Evolutionary conservation across 1,140 invertebrate species (phyloP), one percentile per base, ranked within the genome.

Genomic region (Pomacea maculata): DNA sequence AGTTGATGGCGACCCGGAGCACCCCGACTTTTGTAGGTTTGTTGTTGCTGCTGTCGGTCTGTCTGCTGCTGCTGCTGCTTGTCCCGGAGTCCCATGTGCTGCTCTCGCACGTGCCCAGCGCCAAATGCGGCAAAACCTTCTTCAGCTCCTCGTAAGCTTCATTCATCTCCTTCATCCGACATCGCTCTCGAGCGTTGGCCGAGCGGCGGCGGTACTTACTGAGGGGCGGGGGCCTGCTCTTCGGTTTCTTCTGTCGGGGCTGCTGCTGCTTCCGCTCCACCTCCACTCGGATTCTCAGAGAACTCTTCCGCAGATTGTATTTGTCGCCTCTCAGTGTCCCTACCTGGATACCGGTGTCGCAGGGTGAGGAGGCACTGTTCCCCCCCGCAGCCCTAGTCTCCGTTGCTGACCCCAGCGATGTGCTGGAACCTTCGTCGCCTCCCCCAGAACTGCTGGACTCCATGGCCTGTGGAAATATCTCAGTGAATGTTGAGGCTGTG

Each of bases 171-270:
- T 94, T 92, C 96, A 97, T 97, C 74, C 96, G 92, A 77, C 93
- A 94, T 52, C 96, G 89, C 90, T 97, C 96, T 8, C 96, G 91
- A 0, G 96, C 95, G 92, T 97, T 97, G 2, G 96, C 96, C 4
- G 96, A 96, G 92, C 96, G 96, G 83, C 96, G 92, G 29, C 96
- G 91, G 91, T 97, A 97, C 90, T 97, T 97, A 92, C 95, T 96
- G 80, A 97, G 92, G 3, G 96, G 96, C 72, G 96, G 94, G 12
- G 96, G 94, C 89, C 94, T 94, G 72, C 93, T 92, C 88, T 95
- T 95, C 19, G 93, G 91, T 80, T 93, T 93, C 45, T 85, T 88
- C 76, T 81, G 70, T 80, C 87, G 89, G 1, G 88, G 86, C 68
- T 87, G 85, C 65, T 86, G 87, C 67, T 88, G 86, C 78, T 88